These are phyloP conservation scores for Siphlonurus alternatus DNA, from an alignment of 2,888 invertebrate species.

Conservation along the genomic window DNA sequence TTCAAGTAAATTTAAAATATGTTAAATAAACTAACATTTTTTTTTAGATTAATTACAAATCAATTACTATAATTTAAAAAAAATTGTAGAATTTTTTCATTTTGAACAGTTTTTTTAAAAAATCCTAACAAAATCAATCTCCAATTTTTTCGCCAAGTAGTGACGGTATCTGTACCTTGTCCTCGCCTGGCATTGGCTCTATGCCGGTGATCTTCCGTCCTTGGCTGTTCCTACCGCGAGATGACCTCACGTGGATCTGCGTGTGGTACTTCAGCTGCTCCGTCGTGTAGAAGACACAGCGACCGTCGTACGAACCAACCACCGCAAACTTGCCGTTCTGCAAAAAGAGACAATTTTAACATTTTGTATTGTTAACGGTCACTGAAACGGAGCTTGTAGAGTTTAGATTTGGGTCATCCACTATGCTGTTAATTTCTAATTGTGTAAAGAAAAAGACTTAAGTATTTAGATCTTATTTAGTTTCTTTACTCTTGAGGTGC, in stretches of 20 bases:
- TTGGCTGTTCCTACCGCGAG: conserved; percentile 86
- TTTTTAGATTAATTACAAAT: too few species aligned
- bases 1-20: too few species aligned
- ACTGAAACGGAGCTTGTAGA: neutral
- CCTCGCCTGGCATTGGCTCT: conserved; percentile 90
- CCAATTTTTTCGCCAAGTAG: too few species aligned
- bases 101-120: too few species aligned
- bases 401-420: neutral
- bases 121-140: too few species aligned
- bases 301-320: conserved; percentile 95
- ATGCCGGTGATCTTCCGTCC: conserved; percentile 95
- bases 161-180: conserved; percentile 37
- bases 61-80: too few species aligned
- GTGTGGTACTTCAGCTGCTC: conserved; percentile 98
- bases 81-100: too few species aligned
- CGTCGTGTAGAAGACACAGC: conserved; percentile 95
- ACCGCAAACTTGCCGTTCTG: conserved; percentile 97
- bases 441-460: too few species aligned
- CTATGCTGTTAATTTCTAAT: neutral
- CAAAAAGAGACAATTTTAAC: conserved; percentile 5
- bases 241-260: conserved; percentile 89
- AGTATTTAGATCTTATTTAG: too few species aligned
- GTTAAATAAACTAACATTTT: too few species aligned
- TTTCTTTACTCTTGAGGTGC: too few species aligned
- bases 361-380: neutral